Evolutionary conservation across 2,888 invertebrate genomes (phyloP), one percentile per base, ranked within the genome.

Genomic region (Chrysolina haemoptera): DNA sequence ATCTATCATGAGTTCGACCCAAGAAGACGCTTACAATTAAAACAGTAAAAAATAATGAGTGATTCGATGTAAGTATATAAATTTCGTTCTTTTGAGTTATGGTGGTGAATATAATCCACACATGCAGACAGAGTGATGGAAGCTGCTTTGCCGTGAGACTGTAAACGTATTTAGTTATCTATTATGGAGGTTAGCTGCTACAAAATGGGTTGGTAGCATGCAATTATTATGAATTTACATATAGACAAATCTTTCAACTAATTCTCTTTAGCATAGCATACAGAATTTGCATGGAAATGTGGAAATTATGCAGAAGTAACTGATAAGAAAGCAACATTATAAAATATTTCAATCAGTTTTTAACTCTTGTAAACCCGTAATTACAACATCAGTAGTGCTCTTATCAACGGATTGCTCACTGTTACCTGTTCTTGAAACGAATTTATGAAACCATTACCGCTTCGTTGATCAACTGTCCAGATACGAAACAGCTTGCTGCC

Each of bases 321-420:
- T 27, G 59, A 59, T 59, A 59, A 59, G 35, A 59, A 14, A 22
- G 35, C 59, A 4, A 10, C 22, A 9, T 59, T 59, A 59, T 59
- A 59, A 59, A 59, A 59, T 59, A 59, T 59, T 59, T 59, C 59
- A 59, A 59, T 59, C 59, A 59, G 35, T 59, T 59, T 59, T 59
- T 59, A 59, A 59, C 59, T 59, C 59, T 59, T 59, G 59, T 35
- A 59, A 59, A 59, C n/a, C 59, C n/a, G 59, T 59, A 59, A 59
- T 59, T 59, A 59, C 59, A 27, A 59, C 59, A 59, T 59, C 59
- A 59, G 59, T 59, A 59, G 59, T 59, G 14, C n/a, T 27, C 59
- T 59, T 59, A 59, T 59, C 59, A 59, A 27, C 59, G 27, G 59
- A 59, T 59, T 59, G 59, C 59, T 22, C 59, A 27, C 35, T 59